phyloP scores from a whole-genome alignment of 2,888 invertebrate genomes.

The Callyntrura guangdongensis region DNA sequence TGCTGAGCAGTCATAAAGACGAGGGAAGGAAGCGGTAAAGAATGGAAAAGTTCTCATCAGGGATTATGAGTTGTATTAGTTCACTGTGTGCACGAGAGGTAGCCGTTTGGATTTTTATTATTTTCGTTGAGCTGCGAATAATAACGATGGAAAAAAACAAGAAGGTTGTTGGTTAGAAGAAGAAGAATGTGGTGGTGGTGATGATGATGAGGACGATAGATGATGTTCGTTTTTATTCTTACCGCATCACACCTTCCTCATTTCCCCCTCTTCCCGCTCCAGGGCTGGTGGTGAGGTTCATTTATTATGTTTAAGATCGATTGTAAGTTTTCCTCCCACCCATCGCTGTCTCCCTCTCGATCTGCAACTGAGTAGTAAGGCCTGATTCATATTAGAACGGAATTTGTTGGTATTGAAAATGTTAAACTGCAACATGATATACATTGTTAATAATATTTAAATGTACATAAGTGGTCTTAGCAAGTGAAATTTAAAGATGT shows the following conservation, averaged over 20 bases:
- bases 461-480: too few species aligned
- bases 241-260: conserved; percentile 29
- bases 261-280: neutral
- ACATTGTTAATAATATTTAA: too few species aligned
- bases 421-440: too few species aligned
- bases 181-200: neutral
- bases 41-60: conserved; percentile 20
- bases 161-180: conserved; percentile 5
- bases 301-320: conserved; percentile 71
- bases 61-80: conserved; percentile 7
- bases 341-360: neutral
- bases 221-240: conserved; percentile 39
- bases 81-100: neutral
- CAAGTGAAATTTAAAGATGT: too few species aligned
- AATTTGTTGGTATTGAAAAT: too few species aligned
- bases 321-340: conserved; percentile 47
- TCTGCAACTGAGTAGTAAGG: too few species aligned
- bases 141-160: conserved; percentile 39
- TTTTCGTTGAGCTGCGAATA: neutral
- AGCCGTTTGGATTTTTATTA: conserved; percentile 18
- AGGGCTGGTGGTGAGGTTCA: conserved; percentile 2
- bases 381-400: too few species aligned
- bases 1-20: conserved; percentile 41
- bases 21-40: conserved; percentile 36
- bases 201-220: conserved; percentile 2